A percentile compares a stretch with the other conserved stretches of the same genome.
phyloP scores from a whole-genome alignment of 2,888 invertebrate species.

The Hirtodrosophila trivittata region DNA sequence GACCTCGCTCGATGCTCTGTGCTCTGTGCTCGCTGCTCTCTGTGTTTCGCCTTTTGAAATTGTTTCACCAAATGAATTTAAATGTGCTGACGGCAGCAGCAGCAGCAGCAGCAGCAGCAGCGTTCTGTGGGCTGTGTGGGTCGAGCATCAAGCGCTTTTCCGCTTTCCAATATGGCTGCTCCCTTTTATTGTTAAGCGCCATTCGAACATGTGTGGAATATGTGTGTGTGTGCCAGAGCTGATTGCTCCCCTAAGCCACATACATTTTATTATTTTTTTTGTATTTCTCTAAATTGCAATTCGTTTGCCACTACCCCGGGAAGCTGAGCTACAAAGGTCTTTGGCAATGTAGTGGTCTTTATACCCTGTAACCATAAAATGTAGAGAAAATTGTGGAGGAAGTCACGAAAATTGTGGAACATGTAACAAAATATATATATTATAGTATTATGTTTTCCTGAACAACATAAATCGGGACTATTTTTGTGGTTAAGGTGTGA shows the following conservation, averaged over 20 bases:
- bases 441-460: too few relatives aligned
- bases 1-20: constrained; percentile 17
- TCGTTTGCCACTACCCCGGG: constrained; percentile 25
- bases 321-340: constrained; percentile 13
- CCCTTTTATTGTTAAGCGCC: constrained; percentile 49
- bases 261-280: constrained; percentile 53
- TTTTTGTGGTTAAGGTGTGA: too few relatives aligned
- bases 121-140: not conserved
- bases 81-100: constrained; percentile 70
- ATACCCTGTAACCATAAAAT: not conserved
- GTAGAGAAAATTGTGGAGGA: too few relatives aligned
- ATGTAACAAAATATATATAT: too few relatives aligned
- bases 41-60: constrained; percentile 55
- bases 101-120: not conserved
- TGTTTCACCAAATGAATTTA: constrained; percentile 74
- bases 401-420: too few relatives aligned
- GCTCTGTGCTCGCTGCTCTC: constrained; percentile 25
- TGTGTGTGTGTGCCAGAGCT: constrained; percentile 29
- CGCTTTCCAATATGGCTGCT: constrained; percentile 56
- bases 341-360: not conserved
- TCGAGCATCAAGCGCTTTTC: constrained; percentile 28
- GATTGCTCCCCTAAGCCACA: constrained; percentile 77
- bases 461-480: too few relatives aligned
- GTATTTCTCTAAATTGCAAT: constrained; percentile 69
- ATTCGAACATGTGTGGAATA: constrained; percentile 22